These are phyloP conservation scores for Tapirus terrestris DNA, from an alignment of 2,113 vertebrate genomes.

Conservation along the genomic window DNA sequence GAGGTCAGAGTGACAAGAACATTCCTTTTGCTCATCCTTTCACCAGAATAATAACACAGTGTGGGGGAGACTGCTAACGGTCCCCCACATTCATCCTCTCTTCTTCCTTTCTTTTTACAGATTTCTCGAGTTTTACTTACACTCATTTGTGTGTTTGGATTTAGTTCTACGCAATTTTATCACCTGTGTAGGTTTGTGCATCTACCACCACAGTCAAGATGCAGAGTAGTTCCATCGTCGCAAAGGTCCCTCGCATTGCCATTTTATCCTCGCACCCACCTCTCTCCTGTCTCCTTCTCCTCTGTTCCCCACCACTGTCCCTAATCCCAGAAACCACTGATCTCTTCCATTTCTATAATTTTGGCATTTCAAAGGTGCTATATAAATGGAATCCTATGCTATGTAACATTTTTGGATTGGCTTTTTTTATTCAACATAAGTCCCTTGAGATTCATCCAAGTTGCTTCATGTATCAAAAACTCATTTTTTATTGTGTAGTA, in stretches of 20 bases:
- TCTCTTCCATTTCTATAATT: not conserved
- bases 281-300: not conserved
- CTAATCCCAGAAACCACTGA: not conserved
- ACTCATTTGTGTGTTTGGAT: not conserved
- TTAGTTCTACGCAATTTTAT: not conserved
- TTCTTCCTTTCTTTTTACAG: not conserved
- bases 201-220: not conserved
- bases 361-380: conserved; percentile 1
- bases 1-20: not conserved
- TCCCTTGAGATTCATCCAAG: not conserved
- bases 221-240: not conserved
- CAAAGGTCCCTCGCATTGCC: no score
- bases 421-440: not conserved
- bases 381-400: not conserved
- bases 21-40: not conserved
- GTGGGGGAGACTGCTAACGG: no score
- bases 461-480: not conserved
- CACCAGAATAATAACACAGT: not conserved
- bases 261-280: not conserved
- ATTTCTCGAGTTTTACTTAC: not conserved
- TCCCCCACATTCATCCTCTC: no score
- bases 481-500: not conserved
- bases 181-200: not conserved
- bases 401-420: not conserved
- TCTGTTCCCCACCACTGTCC: not conserved